These are phyloP conservation scores for Chrysogorgia sp. DNA, from an alignment of 92 coral and sea anemone species.

Conservation along the genomic window DNA sequence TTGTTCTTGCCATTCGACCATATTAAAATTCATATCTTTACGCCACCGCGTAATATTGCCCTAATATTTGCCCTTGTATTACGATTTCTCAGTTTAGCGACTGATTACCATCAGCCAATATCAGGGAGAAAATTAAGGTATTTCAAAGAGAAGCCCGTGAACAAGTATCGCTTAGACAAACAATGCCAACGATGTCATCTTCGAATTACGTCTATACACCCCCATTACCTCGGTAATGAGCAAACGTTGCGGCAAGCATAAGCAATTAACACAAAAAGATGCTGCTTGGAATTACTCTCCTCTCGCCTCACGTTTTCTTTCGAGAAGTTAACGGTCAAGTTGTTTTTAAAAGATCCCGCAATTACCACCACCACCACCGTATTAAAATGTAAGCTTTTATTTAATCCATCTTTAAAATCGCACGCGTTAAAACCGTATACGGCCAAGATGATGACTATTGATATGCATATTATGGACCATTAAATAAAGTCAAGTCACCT, in stretches of 20 bases:
- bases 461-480: conserved; percentile 32
- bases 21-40: no score
- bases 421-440: not conserved
- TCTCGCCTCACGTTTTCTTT: conserved; percentile 1
- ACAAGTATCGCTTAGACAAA: conserved; percentile 9
- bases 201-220: conserved; percentile 25
- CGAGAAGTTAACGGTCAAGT: conserved; percentile 17
- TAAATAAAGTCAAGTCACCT: conserved; percentile 25
- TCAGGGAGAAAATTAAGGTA: conserved; percentile 4
- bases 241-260: conserved; percentile 13
- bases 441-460: conserved; percentile 7
- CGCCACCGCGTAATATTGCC: no score
- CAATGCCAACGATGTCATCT: conserved; percentile 21
- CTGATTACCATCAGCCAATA: conserved; percentile 18
- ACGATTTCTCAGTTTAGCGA: not conserved
- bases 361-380: not conserved
- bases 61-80: not conserved
- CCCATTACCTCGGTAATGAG: conserved; percentile 38
- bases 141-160: conserved; percentile 11
- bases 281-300: not conserved
- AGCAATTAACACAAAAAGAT: conserved; percentile 22
- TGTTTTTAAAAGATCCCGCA: conserved; percentile 8
- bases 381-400: not conserved
- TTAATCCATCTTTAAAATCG: conserved; percentile 10
- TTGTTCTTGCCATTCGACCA: no score